Percentiles rank a stretch among this genome's conserved stretches.
phyloP scores from a whole-genome alignment of 2,888 invertebrate species.

The Nasonia oneida region DNA sequence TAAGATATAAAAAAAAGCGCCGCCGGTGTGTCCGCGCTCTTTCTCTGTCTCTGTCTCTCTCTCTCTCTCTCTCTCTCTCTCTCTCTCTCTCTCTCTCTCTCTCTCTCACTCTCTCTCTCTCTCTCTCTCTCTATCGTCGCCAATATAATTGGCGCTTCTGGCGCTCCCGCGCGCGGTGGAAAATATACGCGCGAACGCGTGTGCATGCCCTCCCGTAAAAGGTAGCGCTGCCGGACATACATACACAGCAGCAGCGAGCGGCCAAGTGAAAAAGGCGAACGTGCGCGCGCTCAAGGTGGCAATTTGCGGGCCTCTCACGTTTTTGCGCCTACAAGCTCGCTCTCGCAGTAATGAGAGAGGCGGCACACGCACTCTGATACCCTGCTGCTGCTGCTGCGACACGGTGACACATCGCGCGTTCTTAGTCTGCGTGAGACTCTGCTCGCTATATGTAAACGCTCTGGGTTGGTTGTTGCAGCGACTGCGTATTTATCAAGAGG shows the following conservation, averaged over 20 bases:
- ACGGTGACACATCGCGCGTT: slow-evolving; percentile 22
- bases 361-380: slow-evolving; percentile 66
- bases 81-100: no score
- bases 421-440: not conserved
- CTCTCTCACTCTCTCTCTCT: no score
- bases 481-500: no score
- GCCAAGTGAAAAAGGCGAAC: slow-evolving; percentile 39
- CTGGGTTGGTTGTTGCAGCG: no score
- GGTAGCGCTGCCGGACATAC: not conserved
- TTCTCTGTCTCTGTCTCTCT: no score
- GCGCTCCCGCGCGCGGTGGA: slow-evolving; percentile 15
- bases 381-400: slow-evolving; percentile 54
- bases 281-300: slow-evolving; percentile 68
- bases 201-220: not conserved
- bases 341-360: slow-evolving; percentile 75
- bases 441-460: not conserved
- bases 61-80: no score
- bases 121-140: not conserved
- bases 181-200: slow-evolving; percentile 15
- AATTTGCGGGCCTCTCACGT: slow-evolving; percentile 76
- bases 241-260: not conserved
- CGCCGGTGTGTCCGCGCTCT: not conserved
- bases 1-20: slow-evolving; percentile 31
- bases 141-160: slow-evolving; percentile 49
- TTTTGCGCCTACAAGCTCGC: slow-evolving; percentile 72